These are phyloP conservation scores for Lampris incognitus DNA, from an alignment of 2,113 vertebrate species.

Conservation along the genomic window DNA sequence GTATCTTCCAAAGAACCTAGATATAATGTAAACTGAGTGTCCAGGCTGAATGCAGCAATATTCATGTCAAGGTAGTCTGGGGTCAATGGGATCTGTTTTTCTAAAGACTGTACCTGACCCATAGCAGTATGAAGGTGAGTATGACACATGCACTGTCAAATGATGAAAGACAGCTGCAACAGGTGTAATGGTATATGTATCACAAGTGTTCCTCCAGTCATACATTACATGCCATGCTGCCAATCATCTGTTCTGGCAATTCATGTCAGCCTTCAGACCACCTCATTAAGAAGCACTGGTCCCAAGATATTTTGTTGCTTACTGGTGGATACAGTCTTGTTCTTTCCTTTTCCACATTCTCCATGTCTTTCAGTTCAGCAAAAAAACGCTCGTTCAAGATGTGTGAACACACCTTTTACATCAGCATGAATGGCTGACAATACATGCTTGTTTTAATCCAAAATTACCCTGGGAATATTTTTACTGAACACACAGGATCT, in stretches of 20 bases:
- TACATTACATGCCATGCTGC: conserved; percentile 39
- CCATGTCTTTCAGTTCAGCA: too few relatives aligned
- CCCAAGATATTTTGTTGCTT: too few relatives aligned
- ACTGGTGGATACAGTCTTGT: too few relatives aligned
- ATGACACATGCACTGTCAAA: conserved; percentile 49
- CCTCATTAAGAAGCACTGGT: too few relatives aligned
- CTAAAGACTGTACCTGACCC: conserved; percentile 20
- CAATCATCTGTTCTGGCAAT: conserved; percentile 37
- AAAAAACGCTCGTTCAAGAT: too few relatives aligned
- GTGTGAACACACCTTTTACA: too few relatives aligned
- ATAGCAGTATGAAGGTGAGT: conserved; percentile 31
- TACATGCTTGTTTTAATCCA: too few relatives aligned
- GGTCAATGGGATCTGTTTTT: conserved; percentile 11
- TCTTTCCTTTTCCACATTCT: too few relatives aligned
- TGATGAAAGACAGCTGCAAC: conserved; percentile 42
- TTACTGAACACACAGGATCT: too few relatives aligned
- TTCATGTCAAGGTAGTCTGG: conserved; percentile 13
- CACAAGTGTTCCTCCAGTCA: conserved; percentile 7
- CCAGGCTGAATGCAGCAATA: not conserved
- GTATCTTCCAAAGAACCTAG: not conserved
- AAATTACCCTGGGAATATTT: too few relatives aligned
- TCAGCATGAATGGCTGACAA: too few relatives aligned
- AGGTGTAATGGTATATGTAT: conserved; percentile 38
- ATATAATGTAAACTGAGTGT: conserved; percentile 15
- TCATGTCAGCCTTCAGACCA: conserved; percentile 30